Conservation (phyloP, 2,113 vertebrate species). For the Raja brachyura region DNA sequence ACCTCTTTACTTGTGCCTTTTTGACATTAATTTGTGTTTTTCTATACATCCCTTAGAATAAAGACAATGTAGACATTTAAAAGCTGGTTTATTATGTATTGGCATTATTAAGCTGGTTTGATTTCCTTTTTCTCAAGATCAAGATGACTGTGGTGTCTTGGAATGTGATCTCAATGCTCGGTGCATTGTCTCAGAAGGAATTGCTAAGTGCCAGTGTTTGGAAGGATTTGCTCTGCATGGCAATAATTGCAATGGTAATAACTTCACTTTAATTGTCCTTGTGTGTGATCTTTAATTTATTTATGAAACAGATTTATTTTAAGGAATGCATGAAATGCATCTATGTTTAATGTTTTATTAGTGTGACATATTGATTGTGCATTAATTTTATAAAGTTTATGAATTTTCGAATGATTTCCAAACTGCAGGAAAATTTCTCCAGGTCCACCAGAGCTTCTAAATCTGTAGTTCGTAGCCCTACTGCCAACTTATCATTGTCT, state of each 20-base stretch:
- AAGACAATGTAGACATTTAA: not conserved
- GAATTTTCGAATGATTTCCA: not conserved
- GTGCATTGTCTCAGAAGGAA: constrained; percentile 59
- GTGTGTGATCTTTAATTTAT: not conserved
- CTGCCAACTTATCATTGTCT: not conserved
- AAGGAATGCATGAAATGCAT: not conserved
- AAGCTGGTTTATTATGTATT: not conserved
- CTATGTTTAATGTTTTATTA: not conserved
- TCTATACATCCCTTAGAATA: not conserved
- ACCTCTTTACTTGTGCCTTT: not conserved
- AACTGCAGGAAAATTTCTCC: not conserved
- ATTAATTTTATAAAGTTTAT: not conserved
- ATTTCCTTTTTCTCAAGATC: constrained; percentile 54
- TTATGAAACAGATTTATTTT: not conserved
- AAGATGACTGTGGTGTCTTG: constrained; percentile 61
- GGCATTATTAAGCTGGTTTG: constrained; percentile 21
- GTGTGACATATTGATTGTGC: not conserved
- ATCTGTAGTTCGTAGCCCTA: not conserved
- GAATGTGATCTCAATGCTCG: constrained; percentile 62
- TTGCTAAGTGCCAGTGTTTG: constrained; percentile 63
- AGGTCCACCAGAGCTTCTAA: not conserved
- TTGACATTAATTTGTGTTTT: not conserved
- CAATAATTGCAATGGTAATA: constrained; percentile 68
- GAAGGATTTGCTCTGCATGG: constrained; percentile 70
- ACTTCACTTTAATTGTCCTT: not conserved